Conservation (phyloP, 2,113 vertebrate genomes). For the Climacteris rufus region DNA sequence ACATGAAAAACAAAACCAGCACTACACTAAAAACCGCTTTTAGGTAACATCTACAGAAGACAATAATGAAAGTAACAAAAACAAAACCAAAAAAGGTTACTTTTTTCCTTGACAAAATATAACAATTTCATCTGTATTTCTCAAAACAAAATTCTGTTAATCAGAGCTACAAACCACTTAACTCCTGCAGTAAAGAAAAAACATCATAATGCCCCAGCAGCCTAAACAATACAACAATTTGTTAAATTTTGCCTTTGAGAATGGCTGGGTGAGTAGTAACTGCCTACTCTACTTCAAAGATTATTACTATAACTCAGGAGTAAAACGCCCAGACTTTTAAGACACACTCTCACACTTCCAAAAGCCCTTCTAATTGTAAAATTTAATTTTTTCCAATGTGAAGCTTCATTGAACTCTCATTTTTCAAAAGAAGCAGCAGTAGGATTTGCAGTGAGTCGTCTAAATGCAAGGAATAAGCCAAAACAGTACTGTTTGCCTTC, state of each 20-base stretch:
- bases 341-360: not conserved
- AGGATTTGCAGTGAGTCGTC: not conserved
- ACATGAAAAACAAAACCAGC: not conserved
- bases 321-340: not conserved
- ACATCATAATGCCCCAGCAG: not conserved
- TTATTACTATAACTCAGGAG: not conserved
- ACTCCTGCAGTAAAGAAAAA: not conserved
- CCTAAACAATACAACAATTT: not conserved
- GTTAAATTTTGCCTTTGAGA: not conserved
- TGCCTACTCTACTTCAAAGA: not conserved
- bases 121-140: not conserved
- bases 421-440: not conserved
- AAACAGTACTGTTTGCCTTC: not conserved
- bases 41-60: not conserved
- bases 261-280: not conserved
- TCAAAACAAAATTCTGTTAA: not conserved
- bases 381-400: not conserved
- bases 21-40: not conserved
- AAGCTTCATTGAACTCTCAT: not conserved
- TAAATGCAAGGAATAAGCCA: not conserved
- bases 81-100: not conserved
- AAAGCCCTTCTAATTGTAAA: not conserved
- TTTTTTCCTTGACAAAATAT: not conserved
- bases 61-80: not conserved
- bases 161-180: not conserved